Conservation (phyloP, 1,140 invertebrate species). For the Drosophila nigrodunni region DNA sequence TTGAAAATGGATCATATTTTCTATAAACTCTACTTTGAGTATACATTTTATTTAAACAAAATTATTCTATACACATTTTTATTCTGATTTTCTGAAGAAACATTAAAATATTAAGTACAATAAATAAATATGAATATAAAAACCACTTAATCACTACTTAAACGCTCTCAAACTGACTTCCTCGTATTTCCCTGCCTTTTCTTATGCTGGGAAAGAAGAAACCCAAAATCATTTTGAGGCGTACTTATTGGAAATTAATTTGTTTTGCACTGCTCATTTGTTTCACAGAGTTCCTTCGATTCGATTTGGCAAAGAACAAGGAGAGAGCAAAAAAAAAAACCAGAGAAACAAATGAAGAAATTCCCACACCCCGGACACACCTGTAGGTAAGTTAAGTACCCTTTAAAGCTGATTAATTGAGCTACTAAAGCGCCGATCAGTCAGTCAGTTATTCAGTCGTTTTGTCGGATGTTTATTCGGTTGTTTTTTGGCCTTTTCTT, state of each 20-base stretch:
- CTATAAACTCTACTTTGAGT: too few relatives aligned
- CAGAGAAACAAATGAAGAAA: slow-evolving; percentile 13
- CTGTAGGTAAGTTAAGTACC: slow-evolving; percentile 42
- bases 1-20: too few relatives aligned
- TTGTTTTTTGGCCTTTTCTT: not conserved
- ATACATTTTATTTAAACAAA: too few relatives aligned
- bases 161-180: not conserved
- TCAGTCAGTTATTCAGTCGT: slow-evolving; percentile 15
- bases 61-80: too few relatives aligned
- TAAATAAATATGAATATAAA: too few relatives aligned
- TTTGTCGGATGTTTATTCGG: slow-evolving; percentile 18
- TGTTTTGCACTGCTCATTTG: slow-evolving; percentile 8
- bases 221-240: not conserved
- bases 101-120: too few relatives aligned
- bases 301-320: slow-evolving; percentile 1
- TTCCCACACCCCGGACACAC: slow-evolving; percentile 53
- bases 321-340: slow-evolving; percentile 6
- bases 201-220: not conserved
- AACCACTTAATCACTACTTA: not conserved
- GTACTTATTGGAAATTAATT: slow-evolving; percentile 30
- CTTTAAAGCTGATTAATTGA: slow-evolving; percentile 76
- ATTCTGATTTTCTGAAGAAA: too few relatives aligned
- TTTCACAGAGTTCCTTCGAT: not conserved
- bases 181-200: not conserved
- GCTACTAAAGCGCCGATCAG: slow-evolving; percentile 56